Evolutionary conservation across 2,113 vertebrate species (phyloP).

Genomic region (Limanda limanda): DNA sequence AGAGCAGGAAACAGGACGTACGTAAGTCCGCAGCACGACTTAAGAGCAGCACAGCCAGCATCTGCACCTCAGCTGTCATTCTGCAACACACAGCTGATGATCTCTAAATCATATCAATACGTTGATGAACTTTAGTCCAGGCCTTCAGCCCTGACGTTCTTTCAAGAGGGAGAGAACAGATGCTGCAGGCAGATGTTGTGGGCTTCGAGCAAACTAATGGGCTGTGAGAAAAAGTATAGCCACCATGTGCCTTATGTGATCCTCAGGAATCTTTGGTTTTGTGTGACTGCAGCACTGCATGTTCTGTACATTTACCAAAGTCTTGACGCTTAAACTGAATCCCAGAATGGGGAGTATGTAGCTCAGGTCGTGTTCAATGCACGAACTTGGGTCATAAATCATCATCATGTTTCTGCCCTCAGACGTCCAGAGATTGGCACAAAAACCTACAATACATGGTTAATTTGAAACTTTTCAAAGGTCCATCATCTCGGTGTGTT

Average conservation of each 20-base stretch:
- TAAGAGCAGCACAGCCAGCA: constrained; percentile 4
- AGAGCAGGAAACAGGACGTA: constrained; percentile 66
- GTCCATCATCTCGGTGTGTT: constrained; percentile 55
- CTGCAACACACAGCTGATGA: constrained; percentile 1
- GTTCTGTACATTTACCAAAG: constrained; percentile 6
- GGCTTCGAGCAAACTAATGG: constrained; percentile 10
- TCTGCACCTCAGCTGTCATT: constrained; percentile 16
- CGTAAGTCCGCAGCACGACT: constrained; percentile 50
- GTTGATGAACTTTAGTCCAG: constrained; percentile 1
- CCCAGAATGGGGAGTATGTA: not conserved
- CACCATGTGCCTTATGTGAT: constrained; percentile 8
- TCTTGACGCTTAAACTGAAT: not conserved
- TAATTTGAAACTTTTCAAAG: constrained; percentile 54
- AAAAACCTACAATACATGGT: constrained; percentile 54
- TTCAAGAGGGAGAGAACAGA: constrained; percentile 33
- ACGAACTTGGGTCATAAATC: constrained; percentile 28
- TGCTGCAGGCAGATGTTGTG: constrained; percentile 58
- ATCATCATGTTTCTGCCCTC: constrained; percentile 19
- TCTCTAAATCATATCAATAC: constrained; percentile 8
- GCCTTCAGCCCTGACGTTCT: not conserved
- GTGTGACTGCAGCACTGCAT: not conserved
- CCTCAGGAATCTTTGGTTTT: not conserved
- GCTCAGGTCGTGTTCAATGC: not conserved
- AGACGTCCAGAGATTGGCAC: constrained; percentile 27
- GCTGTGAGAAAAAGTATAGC: constrained; percentile 29